A percentile compares a stretch with the other conserved stretches of the same genome.
These are phyloP conservation scores for Eidolon helvum DNA, from an alignment of 2,113 vertebrate genomes.

Conservation along the genomic window DNA sequence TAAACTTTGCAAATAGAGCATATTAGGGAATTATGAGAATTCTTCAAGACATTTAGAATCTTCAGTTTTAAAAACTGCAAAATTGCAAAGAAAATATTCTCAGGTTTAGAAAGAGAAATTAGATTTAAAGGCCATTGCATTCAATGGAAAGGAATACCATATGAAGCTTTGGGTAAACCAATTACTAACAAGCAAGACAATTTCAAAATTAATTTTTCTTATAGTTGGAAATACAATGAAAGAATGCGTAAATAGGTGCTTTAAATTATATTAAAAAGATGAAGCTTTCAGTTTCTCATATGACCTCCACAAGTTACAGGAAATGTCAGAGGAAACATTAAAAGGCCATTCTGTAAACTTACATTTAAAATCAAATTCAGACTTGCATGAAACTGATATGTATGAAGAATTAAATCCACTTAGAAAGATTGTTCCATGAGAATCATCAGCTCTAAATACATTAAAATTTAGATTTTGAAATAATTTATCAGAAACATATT, in stretches of 20 bases:
- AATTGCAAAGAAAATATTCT: not conserved
- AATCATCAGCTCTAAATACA: not conserved
- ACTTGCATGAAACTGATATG: not conserved
- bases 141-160: not conserved
- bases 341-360: not conserved
- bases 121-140: not conserved
- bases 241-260: not conserved
- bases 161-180: not conserved
- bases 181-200: not conserved
- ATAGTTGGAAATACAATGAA: not conserved
- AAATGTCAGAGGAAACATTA: not conserved
- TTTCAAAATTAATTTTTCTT: conserved; percentile 49
- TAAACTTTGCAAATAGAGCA: not conserved
- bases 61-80: not conserved
- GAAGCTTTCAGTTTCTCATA: conserved; percentile 10
- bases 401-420: conserved; percentile 2
- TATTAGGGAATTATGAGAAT: not conserved
- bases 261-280: conserved; percentile 4
- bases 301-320: not conserved
- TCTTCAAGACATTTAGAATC: not conserved
- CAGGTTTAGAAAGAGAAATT: not conserved
- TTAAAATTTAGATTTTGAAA: not conserved
- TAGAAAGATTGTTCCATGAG: not conserved
- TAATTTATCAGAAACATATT: not conserved
- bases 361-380: conserved; percentile 13